Evolutionary conservation across 1,140 invertebrate species (phyloP), one percentile per base, ranked within the genome.

Genomic region (Calycopis cecrops): DNA sequence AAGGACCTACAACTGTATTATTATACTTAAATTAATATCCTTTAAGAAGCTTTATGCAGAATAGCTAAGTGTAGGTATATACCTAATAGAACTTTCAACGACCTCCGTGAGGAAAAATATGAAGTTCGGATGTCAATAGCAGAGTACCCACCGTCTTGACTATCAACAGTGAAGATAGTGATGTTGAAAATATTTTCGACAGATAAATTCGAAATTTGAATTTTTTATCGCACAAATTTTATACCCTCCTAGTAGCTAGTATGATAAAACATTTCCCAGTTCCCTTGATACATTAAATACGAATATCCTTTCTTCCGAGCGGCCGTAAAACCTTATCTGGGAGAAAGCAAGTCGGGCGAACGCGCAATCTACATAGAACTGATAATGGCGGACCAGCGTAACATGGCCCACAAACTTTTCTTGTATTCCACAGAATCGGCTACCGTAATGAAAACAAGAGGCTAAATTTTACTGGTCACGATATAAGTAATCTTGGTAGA

Each of bases 311-410:
- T 86, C 80, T 80, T 79, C 78, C 70, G 67, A 65, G 65, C 71
- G 61, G 48, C 67, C 69, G 60, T 81, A 77, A 86, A 86, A 77
- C 72, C 80, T 86, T 86, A 86, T 86, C 83, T 83, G 65, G 61
- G 77, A 75, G 82, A 81, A 84, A 84, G 79, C 80, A 80, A 77
- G 65, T 71, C 79, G 67, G 75, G 68, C 73, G 71, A 76, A 60
- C 69, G 64, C 59, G 69, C 80, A 82, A 85, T 85, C 82, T 85
- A 82, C 82, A 85, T 85, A 85, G 79, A 69, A 77, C 78, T 85
- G 82, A 85, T 85, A 82, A 81, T 79, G 61, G 79, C 73, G 72
- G 67, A 77, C 82, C 73, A 79, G 12, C 48, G 4, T 59, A 69
- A 17, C 14, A 35, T 59, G 77, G 71, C 12, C 74, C 55, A 48